Conservation (phyloP, 2,797 vertebrate species). For the Chaenodraco wilsoni region DNA sequence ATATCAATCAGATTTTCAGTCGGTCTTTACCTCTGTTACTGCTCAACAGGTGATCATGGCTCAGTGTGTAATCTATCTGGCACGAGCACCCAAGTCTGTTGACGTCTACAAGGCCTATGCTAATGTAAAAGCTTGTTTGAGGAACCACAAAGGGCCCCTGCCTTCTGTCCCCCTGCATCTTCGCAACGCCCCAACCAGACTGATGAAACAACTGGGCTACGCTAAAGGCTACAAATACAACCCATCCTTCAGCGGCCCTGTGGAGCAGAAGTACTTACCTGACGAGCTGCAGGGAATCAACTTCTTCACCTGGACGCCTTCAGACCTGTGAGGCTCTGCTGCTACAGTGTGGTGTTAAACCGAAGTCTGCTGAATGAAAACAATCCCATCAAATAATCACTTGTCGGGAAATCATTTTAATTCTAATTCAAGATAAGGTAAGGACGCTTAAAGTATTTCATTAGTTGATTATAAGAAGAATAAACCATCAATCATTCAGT, state of each 20-base stretch:
- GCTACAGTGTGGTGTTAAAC: not conserved
- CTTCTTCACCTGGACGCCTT: constrained; percentile 87
- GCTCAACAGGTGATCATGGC: constrained; percentile 91
- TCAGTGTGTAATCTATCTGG: constrained; percentile 93
- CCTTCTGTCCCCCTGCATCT: constrained; percentile 94
- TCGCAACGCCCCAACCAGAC: constrained; percentile 91
- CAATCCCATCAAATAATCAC: not conserved
- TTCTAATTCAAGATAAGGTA: not conserved
- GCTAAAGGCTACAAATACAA: constrained; percentile 95
- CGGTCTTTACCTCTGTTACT: not conserved
- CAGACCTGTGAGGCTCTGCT: constrained; percentile 38
- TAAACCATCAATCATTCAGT: not conserved
- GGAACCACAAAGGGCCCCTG: constrained; percentile 91
- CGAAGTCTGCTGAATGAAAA: not conserved
- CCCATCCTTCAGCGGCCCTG: constrained; percentile 84
- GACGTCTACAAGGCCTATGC: constrained; percentile 90
- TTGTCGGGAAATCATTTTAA: not conserved
- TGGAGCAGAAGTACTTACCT: constrained; percentile 94
- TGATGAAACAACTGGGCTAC: constrained; percentile 95
- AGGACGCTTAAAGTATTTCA: not conserved
- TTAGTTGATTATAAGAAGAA: not conserved
- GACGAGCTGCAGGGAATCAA: constrained; percentile 85
- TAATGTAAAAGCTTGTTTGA: constrained; percentile 91
- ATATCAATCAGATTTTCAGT: not conserved
- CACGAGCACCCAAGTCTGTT: constrained; percentile 93